phyloP scores from a whole-genome alignment of 2,797 vertebrate species.

The Melanotaenia parkinsoni region DNA sequence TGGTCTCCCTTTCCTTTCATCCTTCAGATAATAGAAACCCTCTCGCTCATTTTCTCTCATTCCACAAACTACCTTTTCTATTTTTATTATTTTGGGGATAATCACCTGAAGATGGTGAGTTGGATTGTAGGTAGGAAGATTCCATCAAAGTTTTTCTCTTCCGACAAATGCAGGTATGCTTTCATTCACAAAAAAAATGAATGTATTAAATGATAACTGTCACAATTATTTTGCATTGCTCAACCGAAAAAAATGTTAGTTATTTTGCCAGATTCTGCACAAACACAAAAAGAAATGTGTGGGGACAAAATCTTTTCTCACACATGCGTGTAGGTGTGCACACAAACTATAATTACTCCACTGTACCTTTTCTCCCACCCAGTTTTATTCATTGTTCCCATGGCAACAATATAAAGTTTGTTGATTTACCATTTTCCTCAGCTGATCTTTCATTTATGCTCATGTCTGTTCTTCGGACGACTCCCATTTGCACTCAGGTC shows the following conservation, averaged over 20 bases:
- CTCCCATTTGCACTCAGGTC: neutral
- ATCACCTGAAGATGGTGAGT: conserved; percentile 44
- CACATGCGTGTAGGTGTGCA: neutral
- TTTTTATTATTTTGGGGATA: conserved; percentile 54
- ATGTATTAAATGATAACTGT: neutral
- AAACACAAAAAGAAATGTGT: neutral
- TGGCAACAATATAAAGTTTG: conserved; percentile 58
- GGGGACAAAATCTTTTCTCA: neutral
- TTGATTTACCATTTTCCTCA: conserved; percentile 42
- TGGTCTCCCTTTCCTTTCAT: conserved; percentile 58
- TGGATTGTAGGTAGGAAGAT: conserved; percentile 17
- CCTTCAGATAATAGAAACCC: conserved; percentile 43
- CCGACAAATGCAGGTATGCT: neutral
- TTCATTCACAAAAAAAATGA: neutral
- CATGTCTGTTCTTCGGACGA: conserved; percentile 21
- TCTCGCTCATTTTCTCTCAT: conserved; percentile 50
- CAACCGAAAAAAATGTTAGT: neutral
- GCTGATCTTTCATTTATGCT: conserved; percentile 36
- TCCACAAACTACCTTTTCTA: conserved; percentile 54
- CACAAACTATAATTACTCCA: conserved; percentile 27
- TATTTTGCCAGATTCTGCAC: neutral
- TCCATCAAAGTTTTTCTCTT: neutral
- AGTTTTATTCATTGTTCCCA: conserved; percentile 48
- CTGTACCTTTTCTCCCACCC: conserved; percentile 27
- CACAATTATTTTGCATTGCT: neutral